Evolutionary conservation across 2,888 invertebrate species (phyloP), one percentile per base, ranked within the genome.

Genomic region (Theristus sp.): DNA sequence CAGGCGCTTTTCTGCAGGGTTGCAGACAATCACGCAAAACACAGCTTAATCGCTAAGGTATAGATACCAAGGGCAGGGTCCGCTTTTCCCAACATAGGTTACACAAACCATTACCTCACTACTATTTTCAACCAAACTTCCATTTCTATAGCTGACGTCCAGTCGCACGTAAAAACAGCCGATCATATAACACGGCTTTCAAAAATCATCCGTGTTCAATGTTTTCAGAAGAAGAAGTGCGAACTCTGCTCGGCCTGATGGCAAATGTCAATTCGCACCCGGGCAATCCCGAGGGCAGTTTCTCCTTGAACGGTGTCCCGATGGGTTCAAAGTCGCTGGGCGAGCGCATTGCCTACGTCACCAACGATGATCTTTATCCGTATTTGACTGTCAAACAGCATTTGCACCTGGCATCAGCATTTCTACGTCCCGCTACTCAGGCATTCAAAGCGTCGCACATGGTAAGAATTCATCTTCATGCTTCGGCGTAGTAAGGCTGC

Each of bases 311-410:
- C 74, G 91, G 91, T 0, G 85, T 88, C 72, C 82, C 83, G 53
- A 83, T 89, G 53, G 82, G 83, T 25, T 80, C 60, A 17, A 55
- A 61, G 2, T 82, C 83, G 22, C 78, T 93, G 54, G 78, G 83
- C 60, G 81, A 82, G 58, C 79, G 87, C 22, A 82, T 85, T 0
- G 85, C 86, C 1, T 86, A 85, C 70, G 84, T 87, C 3, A 82
- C 84, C 56, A 81, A 82, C 66, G 84, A 87, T 28, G 82, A 84
- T 63, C 78, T 89, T n/a, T 86, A 86, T 71, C 84, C 86, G 0
- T 82, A 86, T 65, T 84, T 93, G 81, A 88, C 89, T 3, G 88
- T 88, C n/a, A 82, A 86, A 64, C 89, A 91, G 74, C 87, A 88
- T 1, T 78, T 93, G 65, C 81, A 84, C 66, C 89, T 89, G 73